These are phyloP conservation scores for Porites evermanni DNA, from an alignment of 92 coral and sea anemone species.

Conservation along the genomic window DNA sequence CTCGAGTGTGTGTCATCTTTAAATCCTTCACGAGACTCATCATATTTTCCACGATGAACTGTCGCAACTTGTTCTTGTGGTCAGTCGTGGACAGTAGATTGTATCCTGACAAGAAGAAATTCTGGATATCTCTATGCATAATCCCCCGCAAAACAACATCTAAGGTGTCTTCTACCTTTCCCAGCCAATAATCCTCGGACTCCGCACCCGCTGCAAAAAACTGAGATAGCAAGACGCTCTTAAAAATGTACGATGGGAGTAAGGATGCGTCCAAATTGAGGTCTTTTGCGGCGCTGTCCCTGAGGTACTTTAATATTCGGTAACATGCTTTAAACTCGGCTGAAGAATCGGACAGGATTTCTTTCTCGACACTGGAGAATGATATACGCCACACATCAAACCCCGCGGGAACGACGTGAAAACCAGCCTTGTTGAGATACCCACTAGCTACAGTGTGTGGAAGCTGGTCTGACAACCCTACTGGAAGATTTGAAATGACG, in stretches of 20 bases:
- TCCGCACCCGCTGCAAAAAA: not conserved
- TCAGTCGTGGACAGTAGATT: constrained; percentile 8
- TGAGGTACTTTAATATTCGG: constrained; percentile 3
- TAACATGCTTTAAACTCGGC: constrained; percentile 13
- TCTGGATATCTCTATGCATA: not conserved
- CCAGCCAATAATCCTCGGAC: not conserved
- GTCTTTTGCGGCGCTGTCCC: constrained; percentile 2
- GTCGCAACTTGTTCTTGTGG: constrained; percentile 25
- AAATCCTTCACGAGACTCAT: not conserved
- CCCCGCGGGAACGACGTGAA: constrained; percentile 33
- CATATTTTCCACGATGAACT: constrained; percentile 30
- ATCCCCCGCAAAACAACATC: not conserved
- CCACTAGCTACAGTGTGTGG: not conserved
- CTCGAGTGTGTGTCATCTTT: not conserved
- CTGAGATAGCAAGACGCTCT: not conserved
- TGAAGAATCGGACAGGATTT: constrained; percentile 2
- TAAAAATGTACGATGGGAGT: constrained; percentile 29
- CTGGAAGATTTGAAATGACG: constrained; percentile 23
- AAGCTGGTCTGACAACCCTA: not conserved
- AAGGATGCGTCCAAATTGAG: constrained; percentile 14
- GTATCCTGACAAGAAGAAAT: not conserved
- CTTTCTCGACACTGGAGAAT: constrained; percentile 25
- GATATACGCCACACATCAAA: constrained; percentile 24
- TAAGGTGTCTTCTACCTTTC: not conserved
- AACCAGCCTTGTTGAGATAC: not conserved